Percentiles rank a stretch among this genome's conserved stretches.
Conservation (phyloP, 2,888 invertebrate genomes). For the Linnaemya tessellans region DNA sequence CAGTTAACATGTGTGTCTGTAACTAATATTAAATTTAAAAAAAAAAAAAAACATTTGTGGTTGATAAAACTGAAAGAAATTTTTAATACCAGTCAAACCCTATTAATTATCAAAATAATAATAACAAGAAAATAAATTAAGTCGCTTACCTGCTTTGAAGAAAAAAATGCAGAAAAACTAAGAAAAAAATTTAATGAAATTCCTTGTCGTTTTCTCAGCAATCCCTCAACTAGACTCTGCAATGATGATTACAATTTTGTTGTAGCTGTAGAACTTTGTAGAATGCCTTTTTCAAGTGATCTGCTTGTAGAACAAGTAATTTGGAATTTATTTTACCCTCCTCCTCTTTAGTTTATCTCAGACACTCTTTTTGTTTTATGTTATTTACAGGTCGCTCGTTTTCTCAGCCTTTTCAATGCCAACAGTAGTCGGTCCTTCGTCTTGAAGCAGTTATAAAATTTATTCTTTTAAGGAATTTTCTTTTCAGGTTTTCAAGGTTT, state of each 20-base stretch:
- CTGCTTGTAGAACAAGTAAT: conserved; percentile 70
- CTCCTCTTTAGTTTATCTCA: conserved; percentile 41
- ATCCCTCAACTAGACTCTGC: conserved; percentile 50
- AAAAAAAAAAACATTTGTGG: background rate
- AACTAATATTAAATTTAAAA: too few relatives aligned
- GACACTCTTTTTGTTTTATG: conserved; percentile 43
- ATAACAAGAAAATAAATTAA: background rate
- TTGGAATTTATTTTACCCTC: conserved; percentile 60
- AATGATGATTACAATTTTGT: conserved; percentile 45
- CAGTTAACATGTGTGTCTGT: background rate
- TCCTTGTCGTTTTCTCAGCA: conserved; percentile 40
- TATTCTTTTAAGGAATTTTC: conserved; percentile 36
- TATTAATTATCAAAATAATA: background rate
- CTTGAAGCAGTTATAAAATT: conserved; percentile 33
- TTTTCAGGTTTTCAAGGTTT: conserved; percentile 29
- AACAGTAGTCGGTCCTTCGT: conserved; percentile 37
- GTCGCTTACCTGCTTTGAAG: conserved; percentile 45
- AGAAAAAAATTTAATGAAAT: conserved; percentile 44
- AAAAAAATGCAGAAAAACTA: conserved; percentile 15
- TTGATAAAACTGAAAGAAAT: background rate
- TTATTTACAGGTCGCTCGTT: conserved; percentile 35
- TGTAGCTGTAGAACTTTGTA: conserved; percentile 57
- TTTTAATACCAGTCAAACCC: background rate
- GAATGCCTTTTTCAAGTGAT: conserved; percentile 61
- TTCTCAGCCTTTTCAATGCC: conserved; percentile 56